Evolutionary conservation across 2,797 vertebrate species (phyloP).

Genomic region (Sorex maritimensis): DNA sequence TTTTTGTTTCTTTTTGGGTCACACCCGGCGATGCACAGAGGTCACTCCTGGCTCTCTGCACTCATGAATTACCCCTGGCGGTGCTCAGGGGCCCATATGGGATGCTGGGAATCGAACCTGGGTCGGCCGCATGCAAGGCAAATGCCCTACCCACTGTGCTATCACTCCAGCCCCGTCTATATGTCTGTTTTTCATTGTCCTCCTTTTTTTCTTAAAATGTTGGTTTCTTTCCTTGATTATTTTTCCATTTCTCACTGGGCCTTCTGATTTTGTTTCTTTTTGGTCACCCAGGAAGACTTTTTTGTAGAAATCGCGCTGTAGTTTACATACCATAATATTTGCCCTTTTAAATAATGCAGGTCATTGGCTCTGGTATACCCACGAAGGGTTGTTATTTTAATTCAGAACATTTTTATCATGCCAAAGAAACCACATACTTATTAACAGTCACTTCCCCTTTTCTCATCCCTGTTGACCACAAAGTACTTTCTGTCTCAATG

Average conservation of each 20-base stretch:
- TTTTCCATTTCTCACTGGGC: background rate
- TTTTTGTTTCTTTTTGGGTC: no score
- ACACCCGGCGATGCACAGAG: no score
- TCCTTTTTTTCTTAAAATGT: conserved; percentile 10
- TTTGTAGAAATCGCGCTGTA: background rate
- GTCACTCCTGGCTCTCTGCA: no score
- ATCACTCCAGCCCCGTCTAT: background rate
- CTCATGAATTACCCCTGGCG: no score
- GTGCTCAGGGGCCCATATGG: no score
- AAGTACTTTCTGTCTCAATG: conserved; percentile 1
- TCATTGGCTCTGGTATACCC: conserved; percentile 5
- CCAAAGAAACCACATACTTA: background rate
- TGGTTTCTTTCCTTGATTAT: conserved; percentile 22
- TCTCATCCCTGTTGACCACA: background rate
- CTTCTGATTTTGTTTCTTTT: background rate
- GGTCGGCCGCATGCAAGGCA: no score
- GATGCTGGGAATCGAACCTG: no score
- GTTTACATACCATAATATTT: no score
- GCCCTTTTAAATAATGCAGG: background rate
- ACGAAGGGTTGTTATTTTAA: background rate
- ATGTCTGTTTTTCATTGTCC: background rate
- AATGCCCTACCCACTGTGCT: no score
- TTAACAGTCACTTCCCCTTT: background rate
- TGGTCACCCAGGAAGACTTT: background rate
- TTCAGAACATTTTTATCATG: conserved; percentile 1